A percentile compares a stretch with the other conserved stretches of the same genome.
These are phyloP conservation scores for Euproctis similis DNA, from an alignment of 2,888 invertebrate genomes.

Conservation along the genomic window DNA sequence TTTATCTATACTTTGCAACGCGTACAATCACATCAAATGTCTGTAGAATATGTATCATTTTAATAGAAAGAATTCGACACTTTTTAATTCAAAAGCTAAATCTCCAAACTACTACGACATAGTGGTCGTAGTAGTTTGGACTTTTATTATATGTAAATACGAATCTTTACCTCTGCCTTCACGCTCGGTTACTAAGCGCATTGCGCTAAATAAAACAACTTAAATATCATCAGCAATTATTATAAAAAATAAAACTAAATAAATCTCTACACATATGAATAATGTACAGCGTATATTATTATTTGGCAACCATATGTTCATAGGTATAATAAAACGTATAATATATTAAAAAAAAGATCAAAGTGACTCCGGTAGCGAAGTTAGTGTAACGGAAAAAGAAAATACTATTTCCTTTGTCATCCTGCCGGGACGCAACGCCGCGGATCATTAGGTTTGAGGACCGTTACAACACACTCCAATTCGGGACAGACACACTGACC, in stretches of 20 bases:
- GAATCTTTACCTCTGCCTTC: too few relatives aligned
- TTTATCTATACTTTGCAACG: neutral
- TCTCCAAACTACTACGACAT: too few relatives aligned
- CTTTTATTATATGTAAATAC: too few relatives aligned
- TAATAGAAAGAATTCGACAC: too few relatives aligned
- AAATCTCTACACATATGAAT: neutral
- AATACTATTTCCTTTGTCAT: slow-evolving; percentile 15
- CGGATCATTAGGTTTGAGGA: slow-evolving; percentile 18
- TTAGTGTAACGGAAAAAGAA: slow-evolving; percentile 4
- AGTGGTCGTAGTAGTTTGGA: too few relatives aligned
- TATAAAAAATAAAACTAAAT: neutral
- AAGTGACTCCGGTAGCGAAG: slow-evolving; percentile 5
- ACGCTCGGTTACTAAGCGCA: too few relatives aligned
- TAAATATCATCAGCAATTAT: slow-evolving; percentile 1
- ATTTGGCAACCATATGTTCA: slow-evolving; percentile 1
- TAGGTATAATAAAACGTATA: slow-evolving; percentile 2
- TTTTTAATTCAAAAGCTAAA: neutral
- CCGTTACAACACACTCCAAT: slow-evolving; percentile 7
- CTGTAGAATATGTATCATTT: too few relatives aligned
- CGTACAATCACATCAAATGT: too few relatives aligned
- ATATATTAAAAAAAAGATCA: slow-evolving; percentile 19
- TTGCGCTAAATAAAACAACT: too few relatives aligned
- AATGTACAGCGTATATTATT: neutral
- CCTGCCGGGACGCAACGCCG: slow-evolving; percentile 10
- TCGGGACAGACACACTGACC: slow-evolving; percentile 6